phyloP scores from a whole-genome alignment of 2,113 vertebrate genomes.

The Channa maculata region DNA sequence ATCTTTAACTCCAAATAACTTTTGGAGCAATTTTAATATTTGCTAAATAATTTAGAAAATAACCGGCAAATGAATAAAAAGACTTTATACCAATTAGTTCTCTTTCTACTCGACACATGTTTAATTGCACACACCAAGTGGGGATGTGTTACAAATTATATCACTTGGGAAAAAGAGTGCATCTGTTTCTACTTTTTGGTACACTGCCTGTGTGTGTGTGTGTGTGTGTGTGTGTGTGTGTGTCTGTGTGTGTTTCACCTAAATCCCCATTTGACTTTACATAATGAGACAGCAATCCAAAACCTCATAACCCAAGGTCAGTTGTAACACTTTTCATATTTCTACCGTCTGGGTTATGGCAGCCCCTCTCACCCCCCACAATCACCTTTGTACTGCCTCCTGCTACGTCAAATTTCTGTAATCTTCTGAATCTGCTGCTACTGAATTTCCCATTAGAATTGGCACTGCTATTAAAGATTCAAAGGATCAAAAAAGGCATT shows the following conservation, averaged over 20 bases:
- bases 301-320: constrained; percentile 79
- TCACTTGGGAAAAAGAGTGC: neutral
- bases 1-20: neutral
- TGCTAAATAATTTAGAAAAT: constrained; percentile 5
- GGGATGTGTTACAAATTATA: neutral
- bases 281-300: constrained; percentile 44
- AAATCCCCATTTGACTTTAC: constrained; percentile 59
- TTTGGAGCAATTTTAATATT: neutral
- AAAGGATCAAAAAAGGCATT: constrained; percentile 57
- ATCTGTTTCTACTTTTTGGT: constrained; percentile 14
- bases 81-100: neutral
- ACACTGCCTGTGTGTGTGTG: no score
- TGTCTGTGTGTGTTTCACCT: constrained; percentile 6
- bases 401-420: constrained; percentile 65
- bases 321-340: constrained; percentile 68
- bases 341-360: constrained; percentile 62
- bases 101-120: no score
- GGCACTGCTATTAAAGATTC: constrained; percentile 66
- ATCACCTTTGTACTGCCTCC: constrained; percentile 63
- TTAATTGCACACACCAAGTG: no score
- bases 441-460: constrained; percentile 77
- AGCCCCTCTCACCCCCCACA: constrained; percentile 17
- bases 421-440: constrained; percentile 75
- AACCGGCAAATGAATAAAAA: neutral
- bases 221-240: neutral